Percentiles rank a stretch among this genome's conserved stretches.
phyloP scores from a whole-genome alignment of 1,140 invertebrate species.

The Sminthurinus signatus region DNA sequence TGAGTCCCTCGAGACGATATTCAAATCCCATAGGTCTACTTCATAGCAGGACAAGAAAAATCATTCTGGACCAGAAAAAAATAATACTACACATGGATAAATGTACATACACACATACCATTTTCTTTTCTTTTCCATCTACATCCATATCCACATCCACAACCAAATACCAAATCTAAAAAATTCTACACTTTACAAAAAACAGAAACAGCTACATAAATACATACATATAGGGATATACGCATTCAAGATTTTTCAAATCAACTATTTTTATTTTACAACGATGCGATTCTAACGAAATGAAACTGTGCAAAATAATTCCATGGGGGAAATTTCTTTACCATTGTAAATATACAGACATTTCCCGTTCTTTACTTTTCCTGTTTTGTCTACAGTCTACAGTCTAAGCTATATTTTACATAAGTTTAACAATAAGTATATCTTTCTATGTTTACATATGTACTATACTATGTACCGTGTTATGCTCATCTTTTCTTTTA shows the following conservation, averaged over 20 bases:
- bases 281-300: constrained; percentile 26
- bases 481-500: background rate
- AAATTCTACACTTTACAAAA: too few relatives aligned
- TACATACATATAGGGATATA: too few relatives aligned
- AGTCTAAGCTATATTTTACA: too few relatives aligned
- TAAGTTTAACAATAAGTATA: too few relatives aligned
- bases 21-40: constrained; percentile 31
- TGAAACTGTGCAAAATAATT: constrained; percentile 35
- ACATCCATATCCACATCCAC: too few relatives aligned
- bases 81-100: too few relatives aligned
- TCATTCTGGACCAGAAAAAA: constrained; percentile 35
- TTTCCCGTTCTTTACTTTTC: too few relatives aligned
- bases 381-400: too few relatives aligned
- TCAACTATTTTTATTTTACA: constrained; percentile 34
- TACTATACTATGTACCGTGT: background rate
- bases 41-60: constrained; percentile 38
- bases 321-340: constrained; percentile 25
- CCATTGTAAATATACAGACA: constrained; percentile 7
- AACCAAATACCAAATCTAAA: too few relatives aligned
- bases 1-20: too few relatives aligned
- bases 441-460: background rate
- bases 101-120: too few relatives aligned
- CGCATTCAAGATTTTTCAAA: constrained; percentile 27
- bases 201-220: too few relatives aligned
- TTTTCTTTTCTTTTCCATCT: constrained; percentile 32